phyloP scores from a whole-genome alignment of 2,888 invertebrate species.

The Lypha dubia region DNA sequence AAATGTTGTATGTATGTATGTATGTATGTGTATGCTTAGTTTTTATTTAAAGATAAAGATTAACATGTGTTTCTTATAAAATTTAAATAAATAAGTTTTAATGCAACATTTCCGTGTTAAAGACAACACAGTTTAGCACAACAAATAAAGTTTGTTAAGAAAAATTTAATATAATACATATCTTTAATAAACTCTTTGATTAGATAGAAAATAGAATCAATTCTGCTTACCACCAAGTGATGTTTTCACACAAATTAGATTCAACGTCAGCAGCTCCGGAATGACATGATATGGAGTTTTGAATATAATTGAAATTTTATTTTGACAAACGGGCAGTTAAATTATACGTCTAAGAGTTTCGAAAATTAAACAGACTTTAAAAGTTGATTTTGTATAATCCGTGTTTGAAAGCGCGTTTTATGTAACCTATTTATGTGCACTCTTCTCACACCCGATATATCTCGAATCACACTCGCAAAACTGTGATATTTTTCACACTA shows the following conservation, averaged over 20 bases:
- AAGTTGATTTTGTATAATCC: too few species aligned
- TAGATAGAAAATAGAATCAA: too few species aligned
- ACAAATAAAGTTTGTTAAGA: not conserved
- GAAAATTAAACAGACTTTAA: too few species aligned
- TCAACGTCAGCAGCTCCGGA: not conserved
- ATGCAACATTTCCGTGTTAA: constrained; percentile 27
- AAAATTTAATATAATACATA: not conserved
- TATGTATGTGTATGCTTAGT: not conserved
- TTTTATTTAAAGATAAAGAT: not conserved
- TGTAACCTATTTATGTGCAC: too few species aligned
- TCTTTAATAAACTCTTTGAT: not conserved
- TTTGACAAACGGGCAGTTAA: too few species aligned
- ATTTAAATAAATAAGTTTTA: constrained; percentile 7
- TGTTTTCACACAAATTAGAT: not conserved
- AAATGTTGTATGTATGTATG: not conserved
- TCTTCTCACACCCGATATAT: not conserved
- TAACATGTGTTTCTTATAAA: constrained; percentile 19
- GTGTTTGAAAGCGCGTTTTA: too few species aligned
- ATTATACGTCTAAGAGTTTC: too few species aligned
- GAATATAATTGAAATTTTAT: too few species aligned
- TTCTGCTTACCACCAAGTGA: too few species aligned
- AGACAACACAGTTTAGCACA: constrained; percentile 9
- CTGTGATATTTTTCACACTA: constrained; percentile 21
- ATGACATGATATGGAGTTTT: not conserved
- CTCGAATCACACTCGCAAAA: not conserved